Evolutionary conservation across 2,888 invertebrate genomes (phyloP).

Genomic region (Tetanocera ferruginea): DNA sequence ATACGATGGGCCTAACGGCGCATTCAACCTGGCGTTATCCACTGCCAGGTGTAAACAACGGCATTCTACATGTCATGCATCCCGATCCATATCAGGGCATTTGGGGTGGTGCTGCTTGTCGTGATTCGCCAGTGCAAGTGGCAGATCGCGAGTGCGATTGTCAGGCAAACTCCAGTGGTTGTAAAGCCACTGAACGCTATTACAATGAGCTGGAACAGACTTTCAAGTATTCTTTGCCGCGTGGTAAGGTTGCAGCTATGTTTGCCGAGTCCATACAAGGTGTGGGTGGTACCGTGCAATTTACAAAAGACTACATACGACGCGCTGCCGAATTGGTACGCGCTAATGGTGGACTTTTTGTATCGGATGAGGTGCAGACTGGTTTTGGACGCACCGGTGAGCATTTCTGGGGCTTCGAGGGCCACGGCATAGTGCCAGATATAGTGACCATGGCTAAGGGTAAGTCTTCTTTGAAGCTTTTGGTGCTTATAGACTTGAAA

Average conservation of each 20-base stretch:
- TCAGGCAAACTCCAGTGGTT: slow-evolving; percentile 74
- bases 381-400: slow-evolving; percentile 96
- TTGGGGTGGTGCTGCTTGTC: slow-evolving; percentile 90
- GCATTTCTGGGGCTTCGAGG: slow-evolving; percentile 96
- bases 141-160: slow-evolving; percentile 79
- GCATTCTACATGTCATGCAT: slow-evolving; percentile 89
- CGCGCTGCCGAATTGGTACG: slow-evolving; percentile 84
- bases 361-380: slow-evolving; percentile 97
- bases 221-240: slow-evolving; percentile 83
- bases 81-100: slow-evolving; percentile 92
- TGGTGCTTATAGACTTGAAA: background rate
- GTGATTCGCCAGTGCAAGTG: slow-evolving; percentile 88
- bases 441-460: slow-evolving; percentile 97
- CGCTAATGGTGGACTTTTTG: slow-evolving; percentile 86
- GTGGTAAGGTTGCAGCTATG: slow-evolving; percentile 86
- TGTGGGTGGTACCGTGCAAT: slow-evolving; percentile 94
- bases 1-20: slow-evolving; percentile 86
- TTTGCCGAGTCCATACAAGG: slow-evolving; percentile 98
- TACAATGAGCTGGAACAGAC: slow-evolving; percentile 80
- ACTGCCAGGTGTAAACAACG: slow-evolving; percentile 76
- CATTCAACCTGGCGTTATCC: slow-evolving; percentile 85
- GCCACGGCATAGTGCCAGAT: slow-evolving; percentile 88
- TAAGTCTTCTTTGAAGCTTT: background rate
- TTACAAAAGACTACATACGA: slow-evolving; percentile 87
- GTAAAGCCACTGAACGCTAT: slow-evolving; percentile 84